Evolutionary conservation across 2,113 vertebrate species (phyloP).

Genomic region (Boleophthalmus pectinirostris): DNA sequence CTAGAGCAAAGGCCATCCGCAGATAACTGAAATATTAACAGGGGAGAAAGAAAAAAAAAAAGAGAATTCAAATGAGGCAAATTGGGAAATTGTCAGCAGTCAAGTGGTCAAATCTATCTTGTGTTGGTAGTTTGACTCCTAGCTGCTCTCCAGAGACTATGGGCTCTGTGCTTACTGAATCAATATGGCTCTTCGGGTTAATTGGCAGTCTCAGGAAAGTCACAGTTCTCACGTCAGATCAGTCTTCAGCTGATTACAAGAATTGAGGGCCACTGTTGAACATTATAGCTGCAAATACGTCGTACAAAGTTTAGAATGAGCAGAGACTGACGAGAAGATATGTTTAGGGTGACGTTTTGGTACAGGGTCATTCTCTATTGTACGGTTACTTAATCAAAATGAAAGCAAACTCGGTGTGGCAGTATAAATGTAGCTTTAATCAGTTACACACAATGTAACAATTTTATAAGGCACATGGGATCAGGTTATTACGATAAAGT

Average conservation of each 20-base stretch:
- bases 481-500: not conserved
- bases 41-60: not conserved
- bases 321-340: not conserved
- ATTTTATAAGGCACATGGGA: not conserved
- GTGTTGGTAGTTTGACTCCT: not conserved
- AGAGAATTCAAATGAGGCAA: conserved; percentile 20
- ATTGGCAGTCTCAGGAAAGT: not conserved
- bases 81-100: not conserved
- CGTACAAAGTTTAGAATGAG: not conserved
- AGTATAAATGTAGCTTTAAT: not conserved
- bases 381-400: not conserved
- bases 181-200: not conserved
- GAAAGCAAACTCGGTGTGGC: not conserved
- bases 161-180: not conserved
- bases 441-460: not conserved
- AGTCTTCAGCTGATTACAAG: not conserved
- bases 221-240: not conserved
- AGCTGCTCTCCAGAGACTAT: not conserved
- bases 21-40: conserved; percentile 24
- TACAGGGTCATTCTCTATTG: not conserved
- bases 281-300: not conserved
- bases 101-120: not conserved
- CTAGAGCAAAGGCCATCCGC: conserved; percentile 12
- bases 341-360: not conserved
- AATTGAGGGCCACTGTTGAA: conserved; percentile 3